phyloP scores from a whole-genome alignment of 2,797 vertebrate species.

The Clarias laeviceps region DNA sequence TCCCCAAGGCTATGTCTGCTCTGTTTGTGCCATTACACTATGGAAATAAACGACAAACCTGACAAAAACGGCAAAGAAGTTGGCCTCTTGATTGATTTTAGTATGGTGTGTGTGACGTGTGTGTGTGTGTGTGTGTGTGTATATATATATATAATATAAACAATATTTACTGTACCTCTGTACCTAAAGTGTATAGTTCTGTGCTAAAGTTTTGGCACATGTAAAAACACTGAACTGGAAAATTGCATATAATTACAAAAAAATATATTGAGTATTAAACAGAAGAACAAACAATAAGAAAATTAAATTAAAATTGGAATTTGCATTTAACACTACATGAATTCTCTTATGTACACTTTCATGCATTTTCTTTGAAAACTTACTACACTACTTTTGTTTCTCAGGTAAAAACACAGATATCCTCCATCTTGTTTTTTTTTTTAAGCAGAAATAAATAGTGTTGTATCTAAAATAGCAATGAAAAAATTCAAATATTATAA shows the following conservation, averaged over 20 bases:
- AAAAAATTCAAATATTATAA: too few relatives aligned
- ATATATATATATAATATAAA: not conserved
- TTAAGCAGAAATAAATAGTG: not conserved
- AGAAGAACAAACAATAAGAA: not conserved
- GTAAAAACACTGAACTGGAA: constrained; percentile 3
- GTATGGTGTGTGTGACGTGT: constrained; percentile 15
- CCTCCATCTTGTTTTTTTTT: not conserved
- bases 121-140: constrained; percentile 16
- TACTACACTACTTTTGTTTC: constrained; percentile 1
- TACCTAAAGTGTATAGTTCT: not conserved
- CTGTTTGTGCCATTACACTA: constrained; percentile 48
- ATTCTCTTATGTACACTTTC: not conserved
- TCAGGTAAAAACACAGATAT: not conserved
- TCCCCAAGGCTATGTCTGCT: constrained; percentile 45
- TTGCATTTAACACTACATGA: not conserved
- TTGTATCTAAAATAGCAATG: not conserved
- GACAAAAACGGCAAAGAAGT: constrained; percentile 17
- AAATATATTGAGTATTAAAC: not conserved
- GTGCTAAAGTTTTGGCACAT: not conserved
- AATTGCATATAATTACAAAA: not conserved
- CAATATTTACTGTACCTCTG: not conserved
- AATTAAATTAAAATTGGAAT: too few relatives aligned
- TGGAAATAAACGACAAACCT: constrained; percentile 32
- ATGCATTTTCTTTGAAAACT: not conserved
- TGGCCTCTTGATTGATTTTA: constrained; percentile 7